Evolutionary conservation across 2,888 invertebrate species (phyloP).

Genomic region (Linnaemya vulpina): DNA sequence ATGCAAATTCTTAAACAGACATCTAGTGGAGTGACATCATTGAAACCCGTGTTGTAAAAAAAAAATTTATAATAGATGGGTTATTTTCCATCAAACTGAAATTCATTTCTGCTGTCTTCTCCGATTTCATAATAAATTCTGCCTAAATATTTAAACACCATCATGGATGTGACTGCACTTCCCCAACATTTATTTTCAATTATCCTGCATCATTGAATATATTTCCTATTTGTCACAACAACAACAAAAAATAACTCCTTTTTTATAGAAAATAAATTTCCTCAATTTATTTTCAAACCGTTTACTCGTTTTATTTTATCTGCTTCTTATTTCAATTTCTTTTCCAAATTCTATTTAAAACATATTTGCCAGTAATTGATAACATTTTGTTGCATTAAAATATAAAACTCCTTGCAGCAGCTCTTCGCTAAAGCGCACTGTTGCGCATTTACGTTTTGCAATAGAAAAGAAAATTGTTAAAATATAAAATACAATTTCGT

Average conservation of each 20-base stretch:
- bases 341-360: conserved; percentile 31
- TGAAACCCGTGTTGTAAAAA: no score
- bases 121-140: no score
- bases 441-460: conserved; percentile 28
- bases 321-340: conserved; percentile 31
- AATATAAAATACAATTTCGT: conserved; percentile 26
- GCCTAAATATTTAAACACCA: no score
- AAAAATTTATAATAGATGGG: no score
- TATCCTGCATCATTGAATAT: background rate
- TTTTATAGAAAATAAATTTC: background rate
- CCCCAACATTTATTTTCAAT: background rate
- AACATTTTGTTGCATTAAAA: conserved; percentile 9
- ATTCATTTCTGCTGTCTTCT: no score
- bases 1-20: background rate
- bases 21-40: no score
- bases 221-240: background rate
- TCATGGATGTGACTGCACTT: background rate
- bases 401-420: background rate
- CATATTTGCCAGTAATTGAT: conserved; percentile 42
- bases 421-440: conserved; percentile 25
- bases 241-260: no score
- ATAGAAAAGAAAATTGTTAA: background rate
- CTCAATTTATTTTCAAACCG: conserved; percentile 16
- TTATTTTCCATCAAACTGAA: no score
- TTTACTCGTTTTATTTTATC: background rate